Base-by-base conservation (phyloP, 37 sponge, comb jelly and placozoan species). In the Spongilla lacustris region DNA sequence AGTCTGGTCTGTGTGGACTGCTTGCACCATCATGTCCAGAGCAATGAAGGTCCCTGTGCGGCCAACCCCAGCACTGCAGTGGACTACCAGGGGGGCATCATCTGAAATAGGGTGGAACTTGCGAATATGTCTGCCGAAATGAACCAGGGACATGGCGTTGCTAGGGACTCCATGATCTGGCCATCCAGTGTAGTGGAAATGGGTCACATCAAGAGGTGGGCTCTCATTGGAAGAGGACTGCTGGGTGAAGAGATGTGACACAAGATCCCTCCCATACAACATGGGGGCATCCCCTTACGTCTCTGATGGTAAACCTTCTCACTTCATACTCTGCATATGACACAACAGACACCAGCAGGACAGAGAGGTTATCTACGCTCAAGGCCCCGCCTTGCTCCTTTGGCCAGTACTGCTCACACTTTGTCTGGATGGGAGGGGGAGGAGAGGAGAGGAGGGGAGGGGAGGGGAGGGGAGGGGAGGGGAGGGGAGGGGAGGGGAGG, bases 21-120 rank as follows among this genome's bases (percentile, higher is more conserved):
- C 68, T 73, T 92, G 71, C 79, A 92, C 6, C 93, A 92, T 84
- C 26, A 13, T 74, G 66, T 92, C 93, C 84, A 92, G 83, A 22
- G 71, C 50, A 73, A 92, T 89, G 80, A 89, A 92, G 46, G 93
- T 89, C 14, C 93, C 93, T 49, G 92, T 91, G 8, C 92, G 50
- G 4, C 92, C 92, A 67, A 91, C 89, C 10, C 92, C 89, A 70
- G 93, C 93, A 89, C 93, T 95, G 87, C 95, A 95, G 85, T 95
- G 95, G 19, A 92, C 93, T 73, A 95, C 76, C 0, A 92, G 71
- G 23, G 90, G 87, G 23, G 38, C 68, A 34, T 66, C 58, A 14
- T 79, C n/a, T 73, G 36, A 58, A 78, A 36, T 23, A 9, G 79
- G 73, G 75, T 90, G 90, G 66, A 8, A 13, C 74, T 86, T 84